phyloP scores from a whole-genome alignment of 1,140 invertebrate species.

The Zaprionus nigranus region DNA sequence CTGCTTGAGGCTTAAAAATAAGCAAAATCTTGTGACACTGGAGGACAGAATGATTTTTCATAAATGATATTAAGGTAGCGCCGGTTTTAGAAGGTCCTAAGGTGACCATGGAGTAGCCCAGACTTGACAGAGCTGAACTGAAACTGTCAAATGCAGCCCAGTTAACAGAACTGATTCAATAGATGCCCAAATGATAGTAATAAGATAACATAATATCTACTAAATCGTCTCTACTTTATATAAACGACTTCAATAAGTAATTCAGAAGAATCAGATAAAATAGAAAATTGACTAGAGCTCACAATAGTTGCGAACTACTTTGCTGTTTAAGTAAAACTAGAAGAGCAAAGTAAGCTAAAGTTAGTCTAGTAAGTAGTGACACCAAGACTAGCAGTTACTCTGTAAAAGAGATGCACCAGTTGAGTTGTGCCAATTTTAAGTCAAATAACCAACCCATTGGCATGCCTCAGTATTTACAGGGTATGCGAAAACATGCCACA shows the following conservation, averaged over 20 bases:
- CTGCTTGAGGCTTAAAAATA: slow-evolving; percentile 16
- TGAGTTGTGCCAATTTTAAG: background rate
- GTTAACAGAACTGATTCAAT: background rate
- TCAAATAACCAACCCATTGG: background rate
- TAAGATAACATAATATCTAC: background rate
- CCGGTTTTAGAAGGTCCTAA: background rate
- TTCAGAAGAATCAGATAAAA: background rate
- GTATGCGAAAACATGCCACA: slow-evolving; percentile 40
- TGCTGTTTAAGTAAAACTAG: background rate
- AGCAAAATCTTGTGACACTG: slow-evolving; percentile 13
- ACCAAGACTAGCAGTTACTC: background rate
- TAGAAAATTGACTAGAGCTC: background rate
- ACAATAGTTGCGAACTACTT: background rate
- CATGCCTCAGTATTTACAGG: background rate
- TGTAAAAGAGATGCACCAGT: background rate
- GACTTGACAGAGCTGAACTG: no score
- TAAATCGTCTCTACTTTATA: background rate
- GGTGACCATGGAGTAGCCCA: background rate
- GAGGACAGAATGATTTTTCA: slow-evolving; percentile 11
- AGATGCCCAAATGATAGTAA: background rate
- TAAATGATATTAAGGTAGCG: background rate
- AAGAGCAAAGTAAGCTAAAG: background rate
- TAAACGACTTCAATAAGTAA: background rate
- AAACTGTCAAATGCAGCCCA: no score
- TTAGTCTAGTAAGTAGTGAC: background rate